These are phyloP conservation scores for Drosophila tristis DNA, from an alignment of 1,140 invertebrate genomes.

Conservation along the genomic window DNA sequence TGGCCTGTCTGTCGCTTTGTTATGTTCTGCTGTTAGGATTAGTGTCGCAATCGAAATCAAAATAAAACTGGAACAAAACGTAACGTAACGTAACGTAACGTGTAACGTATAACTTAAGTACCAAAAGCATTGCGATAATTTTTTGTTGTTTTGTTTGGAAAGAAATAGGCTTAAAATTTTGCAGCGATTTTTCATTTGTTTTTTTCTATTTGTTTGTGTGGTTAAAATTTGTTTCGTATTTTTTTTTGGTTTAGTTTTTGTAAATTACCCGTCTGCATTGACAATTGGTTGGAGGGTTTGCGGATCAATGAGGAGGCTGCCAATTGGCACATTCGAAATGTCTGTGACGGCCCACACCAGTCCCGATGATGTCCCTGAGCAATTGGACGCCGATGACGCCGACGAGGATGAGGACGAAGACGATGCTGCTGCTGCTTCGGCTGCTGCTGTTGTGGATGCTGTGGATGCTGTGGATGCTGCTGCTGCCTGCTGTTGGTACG, in stretches of 20 bases:
- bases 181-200: slow-evolving; percentile 36
- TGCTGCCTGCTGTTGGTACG: slow-evolving; percentile 31
- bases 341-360: slow-evolving; percentile 94
- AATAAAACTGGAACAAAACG: slow-evolving; percentile 17
- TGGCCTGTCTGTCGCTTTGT: too few relatives aligned
- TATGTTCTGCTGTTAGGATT: too few relatives aligned
- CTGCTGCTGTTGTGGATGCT: slow-evolving; percentile 28
- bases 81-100: background rate
- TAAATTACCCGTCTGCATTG: slow-evolving; percentile 87
- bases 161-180: slow-evolving; percentile 40
- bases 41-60: slow-evolving; percentile 11
- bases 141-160: slow-evolving; percentile 29
- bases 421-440: slow-evolving; percentile 30
- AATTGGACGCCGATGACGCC: slow-evolving; percentile 37
- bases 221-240: slow-evolving; percentile 36
- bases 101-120: slow-evolving; percentile 1
- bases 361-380: slow-evolving; percentile 54
- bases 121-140: slow-evolving; percentile 36
- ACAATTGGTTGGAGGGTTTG: slow-evolving; percentile 88
- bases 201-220: slow-evolving; percentile 51
- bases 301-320: slow-evolving; percentile 94
- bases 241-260: slow-evolving; percentile 73
- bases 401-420: slow-evolving; percentile 32
- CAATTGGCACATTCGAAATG: slow-evolving; percentile 91
- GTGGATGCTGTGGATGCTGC: slow-evolving; percentile 27